Evolutionary conservation across 2,113 vertebrate genomes (phyloP).

Genomic region (Cromileptes altivelis): DNA sequence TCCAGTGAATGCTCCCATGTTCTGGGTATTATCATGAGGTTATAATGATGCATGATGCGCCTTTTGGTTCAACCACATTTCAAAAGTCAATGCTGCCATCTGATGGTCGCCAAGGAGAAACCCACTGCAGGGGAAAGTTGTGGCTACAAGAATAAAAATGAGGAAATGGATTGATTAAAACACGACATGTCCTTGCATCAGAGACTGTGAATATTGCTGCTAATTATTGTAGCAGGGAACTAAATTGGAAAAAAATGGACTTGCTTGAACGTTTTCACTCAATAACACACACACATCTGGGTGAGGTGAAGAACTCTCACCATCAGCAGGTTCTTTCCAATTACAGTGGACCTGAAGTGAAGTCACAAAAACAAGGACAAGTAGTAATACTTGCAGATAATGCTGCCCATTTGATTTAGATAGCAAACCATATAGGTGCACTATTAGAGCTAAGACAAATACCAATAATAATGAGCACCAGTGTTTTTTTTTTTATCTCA

Average conservation of each 20-base stretch:
- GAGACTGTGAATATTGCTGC: too few species aligned
- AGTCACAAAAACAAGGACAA: neutral
- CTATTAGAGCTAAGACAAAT: neutral
- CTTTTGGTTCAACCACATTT: conserved; percentile 14
- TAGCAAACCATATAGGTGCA: neutral
- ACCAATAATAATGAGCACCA: neutral
- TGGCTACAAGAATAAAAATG: neutral
- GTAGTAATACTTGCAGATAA: conserved; percentile 1
- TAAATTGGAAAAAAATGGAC: neutral
- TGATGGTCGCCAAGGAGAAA: conserved; percentile 56
- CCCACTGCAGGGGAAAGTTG: neutral
- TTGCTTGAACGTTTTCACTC: neutral
- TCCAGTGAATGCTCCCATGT: conserved; percentile 32
- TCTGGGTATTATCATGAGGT: conserved; percentile 29
- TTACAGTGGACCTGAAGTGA: neutral
- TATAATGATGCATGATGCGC: conserved; percentile 25
- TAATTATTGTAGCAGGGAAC: neutral
- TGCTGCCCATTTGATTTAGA: neutral
- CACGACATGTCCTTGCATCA: neutral
- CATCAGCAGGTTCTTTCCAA: neutral
- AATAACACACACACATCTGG: neutral
- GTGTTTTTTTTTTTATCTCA: neutral
- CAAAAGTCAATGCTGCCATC: conserved; percentile 78
- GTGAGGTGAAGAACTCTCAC: neutral
- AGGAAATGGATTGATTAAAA: neutral